These are phyloP conservation scores for Drosophila parvula DNA, from an alignment of 1,140 invertebrate species.

Conservation along the genomic window DNA sequence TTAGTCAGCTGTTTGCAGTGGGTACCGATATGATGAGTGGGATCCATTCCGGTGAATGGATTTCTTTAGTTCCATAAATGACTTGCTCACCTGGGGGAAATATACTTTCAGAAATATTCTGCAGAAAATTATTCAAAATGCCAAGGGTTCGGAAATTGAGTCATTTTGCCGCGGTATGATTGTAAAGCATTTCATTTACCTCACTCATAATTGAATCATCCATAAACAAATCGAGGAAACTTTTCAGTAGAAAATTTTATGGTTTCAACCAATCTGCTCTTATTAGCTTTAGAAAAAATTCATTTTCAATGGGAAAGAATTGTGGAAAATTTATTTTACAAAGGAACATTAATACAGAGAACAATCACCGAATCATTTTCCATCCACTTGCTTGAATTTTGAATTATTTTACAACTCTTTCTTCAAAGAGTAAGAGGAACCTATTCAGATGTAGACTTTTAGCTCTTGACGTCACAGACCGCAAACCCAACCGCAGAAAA, in stretches of 20 bases:
- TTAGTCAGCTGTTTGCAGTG: constrained; percentile 58
- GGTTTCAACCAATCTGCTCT: not conserved
- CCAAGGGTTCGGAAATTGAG: constrained; percentile 2
- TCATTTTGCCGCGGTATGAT: not conserved
- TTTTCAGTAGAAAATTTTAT: not conserved
- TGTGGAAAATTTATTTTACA: not conserved
- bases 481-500: constrained; percentile 6
- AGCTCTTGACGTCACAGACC: constrained; percentile 37
- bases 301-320: not conserved
- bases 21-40: constrained; percentile 31
- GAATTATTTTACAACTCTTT: constrained; percentile 3
- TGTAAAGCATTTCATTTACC: not conserved
- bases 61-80: constrained; percentile 18
- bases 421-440: constrained; percentile 1
- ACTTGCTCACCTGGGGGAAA: not conserved
- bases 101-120: constrained; percentile 2
- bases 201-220: constrained; percentile 8
- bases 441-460: not conserved
- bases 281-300: not conserved
- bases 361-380: not conserved
- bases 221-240: not conserved
- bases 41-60: constrained; percentile 34
- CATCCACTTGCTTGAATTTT: not conserved
- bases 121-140: constrained; percentile 1
- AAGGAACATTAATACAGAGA: not conserved